A percentile compares a stretch with the other conserved stretches of the same genome.
phyloP scores from a whole-genome alignment of 92 coral and sea anemone genomes.

The Epizoanthus scotinus region DNA sequence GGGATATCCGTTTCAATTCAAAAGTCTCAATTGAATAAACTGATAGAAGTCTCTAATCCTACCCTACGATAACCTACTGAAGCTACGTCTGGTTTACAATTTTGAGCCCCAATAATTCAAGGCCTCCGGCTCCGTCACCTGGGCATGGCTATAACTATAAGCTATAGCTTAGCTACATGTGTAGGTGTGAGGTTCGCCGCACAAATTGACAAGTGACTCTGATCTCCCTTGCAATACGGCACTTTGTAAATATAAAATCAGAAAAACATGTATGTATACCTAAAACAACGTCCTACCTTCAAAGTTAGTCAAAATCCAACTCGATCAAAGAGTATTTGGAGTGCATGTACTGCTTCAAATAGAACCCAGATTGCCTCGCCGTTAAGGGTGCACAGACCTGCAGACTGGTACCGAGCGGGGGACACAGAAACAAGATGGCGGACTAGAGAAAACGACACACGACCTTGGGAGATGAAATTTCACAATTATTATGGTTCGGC shows the following conservation, averaged over 20 bases:
- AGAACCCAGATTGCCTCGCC: no score
- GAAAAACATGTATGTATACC: not conserved
- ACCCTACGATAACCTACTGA: not conserved
- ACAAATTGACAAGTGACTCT: no score
- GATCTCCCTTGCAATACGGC: not conserved
- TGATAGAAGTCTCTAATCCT: not conserved
- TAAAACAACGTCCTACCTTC: not conserved
- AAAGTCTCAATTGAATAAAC: not conserved
- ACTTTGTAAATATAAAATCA: not conserved
- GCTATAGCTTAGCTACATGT: no score
- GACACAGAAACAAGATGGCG: constrained; percentile 30
- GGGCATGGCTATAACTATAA: no score
- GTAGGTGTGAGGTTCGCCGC: no score
- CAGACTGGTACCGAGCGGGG: no score
- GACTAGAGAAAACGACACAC: not conserved
- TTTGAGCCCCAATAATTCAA: no score
- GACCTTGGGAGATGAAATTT: not conserved
- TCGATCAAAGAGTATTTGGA: no score
- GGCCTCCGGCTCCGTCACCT: no score
- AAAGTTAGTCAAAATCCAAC: not conserved
- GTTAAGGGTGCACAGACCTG: no score
- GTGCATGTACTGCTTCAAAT: no score
- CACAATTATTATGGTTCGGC: not conserved
- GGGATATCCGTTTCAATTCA: not conserved
- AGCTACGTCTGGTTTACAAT: not conserved